Evolutionary conservation across 2,113 vertebrate species (phyloP), one percentile per base, ranked within the genome.

Genomic region (Ictalurus furcatus): DNA sequence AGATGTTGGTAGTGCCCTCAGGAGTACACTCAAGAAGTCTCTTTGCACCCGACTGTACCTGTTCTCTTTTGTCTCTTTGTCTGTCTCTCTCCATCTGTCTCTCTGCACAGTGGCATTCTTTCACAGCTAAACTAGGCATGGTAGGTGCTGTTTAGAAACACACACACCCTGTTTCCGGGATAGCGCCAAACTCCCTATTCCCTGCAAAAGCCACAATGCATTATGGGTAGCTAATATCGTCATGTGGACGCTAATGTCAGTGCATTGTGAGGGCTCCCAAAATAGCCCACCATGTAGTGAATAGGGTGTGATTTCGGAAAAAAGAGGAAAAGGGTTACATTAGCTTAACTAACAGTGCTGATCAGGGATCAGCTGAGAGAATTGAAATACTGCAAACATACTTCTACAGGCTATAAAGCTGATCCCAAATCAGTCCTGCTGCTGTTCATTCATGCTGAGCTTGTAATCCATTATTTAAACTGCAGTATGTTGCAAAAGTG

Each of bases 41-140:
- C 81, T 84, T 84, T 25, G 34, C 63, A 40, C 34, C 44, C 61
- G 12, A 54, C 48, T 85, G 84, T 73, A 40, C 34, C 67, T 85
- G n/a, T 85, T 65, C 85, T 44, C 3, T 54, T 79, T 83, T 34
- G n/a, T 86, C 61, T 81, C 16, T 90, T 28, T 89, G 78, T 76
- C 23, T 85, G 21, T 79, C 65, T 85, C 54, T 81, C 85, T 85
- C 44, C 65, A 12, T 44, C 76, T 65, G 25, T 90, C 67, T 84
- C 58, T 87, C 59, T 88, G 28, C 93, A 91, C 96, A 99, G 98
- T 98, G 97, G 96, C 97, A 96, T 96, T 97, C 96, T 97, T 94
- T 97, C 95, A 96, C 96, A 93, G 95, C 97, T 96, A 97, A 97
- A 96, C 97, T 99, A 94, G 98, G 97, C 96, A 97, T 98, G 98